Evolutionary conservation across 2,888 invertebrate species (phyloP), one percentile per base, ranked within the genome.

Genomic region (Caenorhabditis sp.): DNA sequence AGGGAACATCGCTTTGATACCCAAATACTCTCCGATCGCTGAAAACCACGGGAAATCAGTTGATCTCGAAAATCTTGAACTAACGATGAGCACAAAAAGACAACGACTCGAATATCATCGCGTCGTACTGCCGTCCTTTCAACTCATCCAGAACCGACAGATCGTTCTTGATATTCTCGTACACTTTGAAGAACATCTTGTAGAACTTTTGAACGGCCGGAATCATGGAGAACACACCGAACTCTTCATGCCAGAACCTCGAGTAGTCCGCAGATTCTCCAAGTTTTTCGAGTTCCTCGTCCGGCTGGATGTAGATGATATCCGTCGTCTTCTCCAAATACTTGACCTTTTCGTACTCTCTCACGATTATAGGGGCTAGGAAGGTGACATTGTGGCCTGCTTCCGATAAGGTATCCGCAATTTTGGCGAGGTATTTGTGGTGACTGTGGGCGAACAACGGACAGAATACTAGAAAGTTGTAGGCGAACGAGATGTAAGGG

Each of bases 381-480:
- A 66, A 66, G 30, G 66, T 66, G 6, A 72, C 63, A 63, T 72
- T 63, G 24, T 72, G 72, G 1, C 72, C 72, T 1, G 63, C 56
- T 13, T 53, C 50, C 2, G 72, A 26, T 9, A 72, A 27, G n/a
- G 63, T 56, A 13, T 72, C 72, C 1, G 72, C 56, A 22, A 72
- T 56, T 27, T 72, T 59, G 1, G 59, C 56, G 8, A 55, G 32
- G 32, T 63, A 72, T n/a, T 56, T 63, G 37, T 63, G 50, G 63
- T 72, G 72, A 37, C 72, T 72, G 56, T 63, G 63, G n/a, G 56
- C 72, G 41, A 56, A 63, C 4, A 72, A 50, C 4, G 66, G 66
- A 13, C 66, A 52, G 35, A 32, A 52, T 1, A 52, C 52, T 2
- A 52, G 35, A 15, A 52, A 52, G 52, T 52, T 52, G 9, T 9